Conservation (phyloP, 2,113 vertebrate genomes). For the Leucosticte australis region DNA sequence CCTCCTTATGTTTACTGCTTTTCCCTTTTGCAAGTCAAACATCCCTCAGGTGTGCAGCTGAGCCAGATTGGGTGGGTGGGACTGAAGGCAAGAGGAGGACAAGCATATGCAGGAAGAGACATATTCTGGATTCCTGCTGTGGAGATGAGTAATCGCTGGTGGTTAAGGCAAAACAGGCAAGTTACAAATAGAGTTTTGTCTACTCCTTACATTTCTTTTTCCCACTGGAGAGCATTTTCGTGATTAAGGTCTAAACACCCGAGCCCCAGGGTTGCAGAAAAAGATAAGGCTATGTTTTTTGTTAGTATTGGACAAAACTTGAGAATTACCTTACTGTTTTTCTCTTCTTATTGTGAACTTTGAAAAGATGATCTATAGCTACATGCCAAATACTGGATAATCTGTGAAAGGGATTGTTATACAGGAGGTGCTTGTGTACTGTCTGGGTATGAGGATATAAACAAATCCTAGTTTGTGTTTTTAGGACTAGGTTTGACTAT, state of each 20-base stretch:
- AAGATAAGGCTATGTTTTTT: not conserved
- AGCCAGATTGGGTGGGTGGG: not conserved
- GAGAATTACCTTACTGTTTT: not conserved
- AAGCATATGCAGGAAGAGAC: constrained; percentile 34
- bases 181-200: not conserved
- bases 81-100: constrained; percentile 31
- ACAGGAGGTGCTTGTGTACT: not conserved
- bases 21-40: not conserved
- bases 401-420: not conserved
- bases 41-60: not conserved
- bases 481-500: not conserved
- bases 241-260: not conserved
- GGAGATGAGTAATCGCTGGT: not conserved
- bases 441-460: not conserved
- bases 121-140: constrained; percentile 36
- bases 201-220: not conserved
- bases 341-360: not conserved
- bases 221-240: rapidly evolving
- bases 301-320: not conserved
- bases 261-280: not conserved
- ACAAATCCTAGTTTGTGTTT: not conserved
- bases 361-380: not conserved
- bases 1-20: not conserved
- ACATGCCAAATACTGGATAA: not conserved
- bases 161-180: not conserved